Evolutionary conservation across 2,888 invertebrate genomes (phyloP).

Genomic region (Therioaphis trifolii): DNA sequence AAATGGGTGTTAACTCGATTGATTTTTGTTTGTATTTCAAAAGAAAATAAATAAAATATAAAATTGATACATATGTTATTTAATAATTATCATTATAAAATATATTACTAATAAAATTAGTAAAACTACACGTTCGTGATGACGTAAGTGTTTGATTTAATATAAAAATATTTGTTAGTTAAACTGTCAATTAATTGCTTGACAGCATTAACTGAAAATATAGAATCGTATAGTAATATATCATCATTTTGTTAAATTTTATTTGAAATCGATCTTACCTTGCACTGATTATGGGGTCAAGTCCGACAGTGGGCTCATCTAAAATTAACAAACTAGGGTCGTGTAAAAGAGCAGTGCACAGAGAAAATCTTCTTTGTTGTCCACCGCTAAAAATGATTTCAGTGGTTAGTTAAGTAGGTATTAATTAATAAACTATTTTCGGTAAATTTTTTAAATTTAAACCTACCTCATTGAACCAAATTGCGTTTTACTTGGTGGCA

Average conservation of each 20-base stretch:
- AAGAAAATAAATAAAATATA: too few relatives aligned
- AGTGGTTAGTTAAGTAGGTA: background rate
- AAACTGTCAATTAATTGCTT: too few relatives aligned
- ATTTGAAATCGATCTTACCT: slow-evolving; percentile 65
- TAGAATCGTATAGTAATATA: too few relatives aligned
- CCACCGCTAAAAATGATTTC: slow-evolving; percentile 69
- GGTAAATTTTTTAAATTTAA: background rate
- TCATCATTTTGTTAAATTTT: background rate
- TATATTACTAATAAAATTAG: too few relatives aligned
- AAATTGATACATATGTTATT: too few relatives aligned
- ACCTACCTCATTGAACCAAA: slow-evolving; percentile 66
- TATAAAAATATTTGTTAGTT: too few relatives aligned
- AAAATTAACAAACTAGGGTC: slow-evolving; percentile 71
- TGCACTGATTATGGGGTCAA: slow-evolving; percentile 70
- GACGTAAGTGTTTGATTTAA: too few relatives aligned
- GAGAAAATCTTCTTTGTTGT: slow-evolving; percentile 71
- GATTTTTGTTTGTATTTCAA: too few relatives aligned
- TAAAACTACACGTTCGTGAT: too few relatives aligned
- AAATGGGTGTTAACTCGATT: too few relatives aligned
- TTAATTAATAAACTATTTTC: background rate
- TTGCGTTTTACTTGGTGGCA: slow-evolving; percentile 63
- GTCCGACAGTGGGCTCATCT: slow-evolving; percentile 70
- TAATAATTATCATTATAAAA: too few relatives aligned
- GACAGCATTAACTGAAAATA: too few relatives aligned
- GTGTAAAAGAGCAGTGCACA: slow-evolving; percentile 71